Evolutionary conservation across 2,113 vertebrate species (phyloP), one percentile per base, ranked within the genome.

Genomic region (Hystrix cristata): DNA sequence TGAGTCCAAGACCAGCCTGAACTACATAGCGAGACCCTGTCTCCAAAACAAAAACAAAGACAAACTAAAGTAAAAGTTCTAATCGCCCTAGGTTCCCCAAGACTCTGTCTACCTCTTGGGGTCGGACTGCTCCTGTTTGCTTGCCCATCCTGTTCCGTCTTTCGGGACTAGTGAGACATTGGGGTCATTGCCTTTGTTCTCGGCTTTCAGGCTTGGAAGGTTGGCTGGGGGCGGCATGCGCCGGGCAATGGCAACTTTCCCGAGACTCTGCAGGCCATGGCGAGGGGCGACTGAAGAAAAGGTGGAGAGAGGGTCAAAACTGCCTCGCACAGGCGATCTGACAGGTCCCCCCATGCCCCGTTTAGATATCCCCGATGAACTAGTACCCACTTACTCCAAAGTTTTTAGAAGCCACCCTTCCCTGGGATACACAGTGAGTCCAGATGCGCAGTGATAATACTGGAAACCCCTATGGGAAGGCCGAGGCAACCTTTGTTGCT

Each of bases 91-190:
- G 13, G 19, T 14, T 3, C n/a, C 90, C 48, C 62, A 65, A 27
- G 62, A 15, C 43, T 60, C 65, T 23, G 8, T 23, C 95, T 94
- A 99, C 99, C 99, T 99, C 99, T 99, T 99, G 99, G 99, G 99
- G 99, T 99, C 99, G 98, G 99, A 99, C 99, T 98, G 99, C 98
- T 99, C 99, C 99, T 99, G 99, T 99, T 99, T 99, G 99, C 99
- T 99, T 99, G 99, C 99, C 99, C 99, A 99, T 99, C 99, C 99
- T 99, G 99, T 99, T 98, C 99, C 99, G 99, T 99, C 99, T 99
- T 99, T 99, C 97, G 99, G 99, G 98, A 99, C 99, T 98, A 99
- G 98, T 97, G 99, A 99, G 99, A 99, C 99, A 98, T 99, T 99
- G 98, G 99, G 99, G 98, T 99, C 99, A 99, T 99, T 99, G 99